Percentiles rank a stretch among this genome's conserved stretches.
phyloP scores from a whole-genome alignment of 2,797 vertebrate species.

The Poecilia velifera region DNA sequence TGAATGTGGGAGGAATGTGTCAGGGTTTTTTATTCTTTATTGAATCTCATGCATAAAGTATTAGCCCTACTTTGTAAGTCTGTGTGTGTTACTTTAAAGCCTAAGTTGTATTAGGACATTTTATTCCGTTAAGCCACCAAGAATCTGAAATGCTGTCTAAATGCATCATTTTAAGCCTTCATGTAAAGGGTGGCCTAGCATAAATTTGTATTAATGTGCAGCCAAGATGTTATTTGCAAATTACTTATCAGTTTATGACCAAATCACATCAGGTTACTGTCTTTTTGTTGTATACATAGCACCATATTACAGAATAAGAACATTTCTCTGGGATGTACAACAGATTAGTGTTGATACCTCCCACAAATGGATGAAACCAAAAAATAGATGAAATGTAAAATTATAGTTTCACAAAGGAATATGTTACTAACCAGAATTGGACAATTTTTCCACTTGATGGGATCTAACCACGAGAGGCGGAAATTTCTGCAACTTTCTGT shows the following conservation, averaged over 20 bases:
- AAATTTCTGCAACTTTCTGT: not conserved
- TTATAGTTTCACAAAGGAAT: not conserved
- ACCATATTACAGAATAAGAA: not conserved
- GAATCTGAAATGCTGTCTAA: not conserved
- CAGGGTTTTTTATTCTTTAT: not conserved
- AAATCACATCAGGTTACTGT: not conserved
- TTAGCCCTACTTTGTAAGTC: not conserved
- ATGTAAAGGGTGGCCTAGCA: not conserved
- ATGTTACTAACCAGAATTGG: not conserved
- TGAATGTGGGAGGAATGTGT: constrained; percentile 5
- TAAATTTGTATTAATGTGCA: not conserved
- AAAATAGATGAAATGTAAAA: not conserved
- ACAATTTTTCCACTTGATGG: not conserved
- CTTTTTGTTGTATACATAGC: not conserved
- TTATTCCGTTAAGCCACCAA: not conserved
- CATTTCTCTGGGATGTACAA: not conserved
- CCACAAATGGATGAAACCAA: not conserved
- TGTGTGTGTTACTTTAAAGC: not conserved
- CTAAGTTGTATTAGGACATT: not conserved
- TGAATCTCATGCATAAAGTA: constrained; percentile 7
- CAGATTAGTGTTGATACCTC: not conserved
- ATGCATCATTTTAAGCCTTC: not conserved
- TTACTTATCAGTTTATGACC: not conserved
- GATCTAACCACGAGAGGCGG: not conserved
- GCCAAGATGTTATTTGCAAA: not conserved